Conservation (phyloP, 1,140 invertebrate genomes). For the Tyrophagus putrescentiae region DNA sequence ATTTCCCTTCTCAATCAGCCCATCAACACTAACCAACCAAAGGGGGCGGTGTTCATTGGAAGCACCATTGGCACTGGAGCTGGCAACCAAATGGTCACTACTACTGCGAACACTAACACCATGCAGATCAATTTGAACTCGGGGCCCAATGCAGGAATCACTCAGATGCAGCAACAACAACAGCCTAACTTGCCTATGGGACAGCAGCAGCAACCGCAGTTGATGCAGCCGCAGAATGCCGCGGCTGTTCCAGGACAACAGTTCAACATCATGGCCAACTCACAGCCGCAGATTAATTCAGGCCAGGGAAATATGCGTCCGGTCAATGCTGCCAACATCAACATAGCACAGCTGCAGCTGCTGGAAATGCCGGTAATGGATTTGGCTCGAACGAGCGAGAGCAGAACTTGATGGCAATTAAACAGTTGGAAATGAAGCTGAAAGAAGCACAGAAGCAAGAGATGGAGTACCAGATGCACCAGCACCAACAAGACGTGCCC, state of each 20-base stretch:
- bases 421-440: conserved; percentile 51
- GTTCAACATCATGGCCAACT: not conserved
- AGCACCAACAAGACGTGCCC: conserved; percentile 21
- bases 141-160: not conserved
- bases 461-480: conserved; percentile 47
- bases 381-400: too few relatives aligned
- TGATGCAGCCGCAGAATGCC: not conserved
- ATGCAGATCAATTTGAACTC: not conserved
- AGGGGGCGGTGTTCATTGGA: too few relatives aligned
- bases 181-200: not conserved
- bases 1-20: too few relatives aligned
- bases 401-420: conserved; percentile 48
- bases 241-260: not conserved
- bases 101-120: not conserved
- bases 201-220: too few relatives aligned
- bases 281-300: not conserved
- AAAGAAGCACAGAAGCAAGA: conserved; percentile 62
- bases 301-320: too few relatives aligned
- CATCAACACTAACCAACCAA: too few relatives aligned
- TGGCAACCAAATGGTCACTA: too few relatives aligned
- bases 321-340: too few relatives aligned
- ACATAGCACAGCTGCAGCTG: too few relatives aligned
- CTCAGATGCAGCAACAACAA: not conserved
- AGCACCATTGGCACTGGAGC: too few relatives aligned
- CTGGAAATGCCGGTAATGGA: too few relatives aligned